These are phyloP conservation scores for Protonibea diacanthus DNA, from an alignment of 2,797 vertebrate genomes.

Conservation along the genomic window DNA sequence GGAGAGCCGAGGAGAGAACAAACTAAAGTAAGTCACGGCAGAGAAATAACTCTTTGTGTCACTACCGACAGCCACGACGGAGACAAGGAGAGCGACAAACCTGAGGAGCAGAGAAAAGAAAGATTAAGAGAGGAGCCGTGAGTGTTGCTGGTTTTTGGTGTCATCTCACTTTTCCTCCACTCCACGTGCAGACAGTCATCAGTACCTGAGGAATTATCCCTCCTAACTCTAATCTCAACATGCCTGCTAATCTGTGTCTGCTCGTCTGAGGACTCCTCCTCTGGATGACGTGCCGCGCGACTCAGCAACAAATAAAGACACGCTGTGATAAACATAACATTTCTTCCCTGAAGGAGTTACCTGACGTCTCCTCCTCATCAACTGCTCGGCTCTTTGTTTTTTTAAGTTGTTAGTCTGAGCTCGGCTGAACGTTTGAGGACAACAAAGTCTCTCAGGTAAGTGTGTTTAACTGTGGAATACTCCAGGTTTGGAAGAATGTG, in stretches of 20 bases:
- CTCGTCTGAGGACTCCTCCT: conserved; percentile 24
- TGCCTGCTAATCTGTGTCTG: conserved; percentile 42
- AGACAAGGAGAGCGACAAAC: conserved; percentile 18
- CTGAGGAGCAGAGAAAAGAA: neutral
- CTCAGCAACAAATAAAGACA: conserved; percentile 13
- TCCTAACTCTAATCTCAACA: conserved; percentile 49
- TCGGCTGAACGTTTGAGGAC: conserved; percentile 28
- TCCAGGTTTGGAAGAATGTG: conserved; percentile 15
- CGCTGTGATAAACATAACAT: neutral
- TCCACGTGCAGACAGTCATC: conserved; percentile 32
- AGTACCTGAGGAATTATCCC: conserved; percentile 48
- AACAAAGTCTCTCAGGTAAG: conserved; percentile 59
- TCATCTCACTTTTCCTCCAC: neutral
- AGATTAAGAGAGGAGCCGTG: neutral
- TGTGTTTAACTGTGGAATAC: conserved; percentile 12
- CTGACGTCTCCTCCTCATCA: conserved; percentile 20
- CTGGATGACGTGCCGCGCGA: conserved; percentile 22
- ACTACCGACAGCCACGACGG: neutral
- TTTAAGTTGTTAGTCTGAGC: conserved; percentile 8
- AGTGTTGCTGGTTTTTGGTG: neutral
- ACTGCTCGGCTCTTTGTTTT: conserved; percentile 9
- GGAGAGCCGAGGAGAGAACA: conserved; percentile 45
- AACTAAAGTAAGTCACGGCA: conserved; percentile 23
- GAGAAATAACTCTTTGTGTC: conserved; percentile 17
- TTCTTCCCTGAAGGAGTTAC: conserved; percentile 12